Base-by-base conservation (phyloP, 2,888 invertebrate genomes). In the Xanthorhoe spadicearia region DNA sequence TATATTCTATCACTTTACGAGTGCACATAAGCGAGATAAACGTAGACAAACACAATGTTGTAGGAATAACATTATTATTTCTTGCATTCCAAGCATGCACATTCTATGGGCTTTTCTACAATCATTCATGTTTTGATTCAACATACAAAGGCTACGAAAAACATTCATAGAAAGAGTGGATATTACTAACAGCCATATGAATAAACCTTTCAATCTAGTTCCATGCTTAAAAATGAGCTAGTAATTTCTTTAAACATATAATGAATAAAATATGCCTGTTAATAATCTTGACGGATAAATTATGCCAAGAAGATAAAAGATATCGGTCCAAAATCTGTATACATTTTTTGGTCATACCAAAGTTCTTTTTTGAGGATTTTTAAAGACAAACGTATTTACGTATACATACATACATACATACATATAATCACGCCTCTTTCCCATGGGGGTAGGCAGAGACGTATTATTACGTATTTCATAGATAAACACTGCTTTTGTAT, bases 21-120 rank as follows among this genome's bases (percentile, higher is more conserved):
- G 76, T 80, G 77, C 75, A 74, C 19, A 57, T 64, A 82, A 85
- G 81, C 80, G 75, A 76, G 76, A 79, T 73, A 74, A 74, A 78
- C 72, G 73, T 74, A 76, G 76, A 80, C 74, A 74, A 75, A 78
- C 71, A 75, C 77, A 75, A 69, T 72, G 76, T 60, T 43, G 38
- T 43, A 43, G 38, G 13, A 43, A 43, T 43, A 43, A 38, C 9
- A 38, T 13, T 38, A 38, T 13, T 13, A 43, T 43, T 80, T 77
- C 77, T 82, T 76, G 81, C 83, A 85, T 83, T 83, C 85, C 78
- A 77, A 52, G 73, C 87, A 86, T 86, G 87, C 87, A 76, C 52
- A 70, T 63, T 61, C 67, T 70, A 71, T 54, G 66, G 65, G 52
- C 69, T 71, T 68, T 70, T 57, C 74, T 78, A 80, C 70, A 71